These are phyloP conservation scores for Chaetura pelagica DNA, from an alignment of 2,113 vertebrate species.

Conservation along the genomic window DNA sequence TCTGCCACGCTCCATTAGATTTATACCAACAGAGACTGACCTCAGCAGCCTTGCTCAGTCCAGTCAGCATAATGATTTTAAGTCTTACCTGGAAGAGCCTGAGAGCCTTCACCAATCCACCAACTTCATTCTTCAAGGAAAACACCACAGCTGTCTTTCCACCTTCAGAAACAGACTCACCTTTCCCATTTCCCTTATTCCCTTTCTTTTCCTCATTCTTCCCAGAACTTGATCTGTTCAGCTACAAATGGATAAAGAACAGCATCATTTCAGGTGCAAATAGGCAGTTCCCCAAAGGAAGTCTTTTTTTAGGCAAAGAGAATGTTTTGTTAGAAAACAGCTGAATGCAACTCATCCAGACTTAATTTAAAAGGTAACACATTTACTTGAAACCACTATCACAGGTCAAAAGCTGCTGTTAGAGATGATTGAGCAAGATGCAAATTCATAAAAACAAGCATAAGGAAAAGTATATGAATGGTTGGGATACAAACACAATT, in stretches of 20 bases:
- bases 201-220: constrained; percentile 86
- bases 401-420: not conserved
- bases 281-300: not conserved
- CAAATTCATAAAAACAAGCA: not conserved
- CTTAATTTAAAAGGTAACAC: not conserved
- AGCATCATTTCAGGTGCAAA: not conserved
- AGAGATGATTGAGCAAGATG: not conserved
- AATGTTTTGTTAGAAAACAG: not conserved
- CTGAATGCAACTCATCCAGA: not conserved
- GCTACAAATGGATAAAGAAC: constrained; percentile 55
- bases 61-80: not conserved
- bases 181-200: constrained; percentile 72
- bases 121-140: constrained; percentile 95
- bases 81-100: constrained; percentile 91
- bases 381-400: not conserved
- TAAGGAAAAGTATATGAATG: not conserved
- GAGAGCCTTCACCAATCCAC: constrained; percentile 90
- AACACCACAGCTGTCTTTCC: constrained; percentile 91
- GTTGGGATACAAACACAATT: not conserved
- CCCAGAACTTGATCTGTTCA: constrained; percentile 82
- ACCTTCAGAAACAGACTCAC: constrained; percentile 72
- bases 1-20: not conserved
- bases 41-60: not conserved
- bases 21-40: not conserved
- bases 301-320: not conserved